These are phyloP conservation scores for Bufotes viridis DNA, from an alignment of 2,797 vertebrate species.

Conservation along the genomic window DNA sequence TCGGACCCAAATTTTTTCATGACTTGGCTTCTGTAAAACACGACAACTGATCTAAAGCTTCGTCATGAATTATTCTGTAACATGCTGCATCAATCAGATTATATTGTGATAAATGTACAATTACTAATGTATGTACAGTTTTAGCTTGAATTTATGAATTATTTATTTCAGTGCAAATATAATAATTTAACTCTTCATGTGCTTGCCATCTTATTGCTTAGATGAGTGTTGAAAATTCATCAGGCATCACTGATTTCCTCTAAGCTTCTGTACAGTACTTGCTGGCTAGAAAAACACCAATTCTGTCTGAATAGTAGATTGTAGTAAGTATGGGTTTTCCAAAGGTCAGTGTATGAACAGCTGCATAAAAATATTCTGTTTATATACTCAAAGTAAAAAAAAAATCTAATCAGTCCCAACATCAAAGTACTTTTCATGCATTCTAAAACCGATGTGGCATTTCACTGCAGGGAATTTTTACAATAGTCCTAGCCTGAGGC, in stretches of 20 bases:
- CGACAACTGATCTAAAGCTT: conserved; percentile 42
- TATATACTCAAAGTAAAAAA: background rate
- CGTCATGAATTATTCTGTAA: conserved; percentile 50
- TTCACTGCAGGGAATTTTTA: background rate
- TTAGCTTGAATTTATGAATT: conserved; percentile 52
- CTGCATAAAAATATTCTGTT: background rate
- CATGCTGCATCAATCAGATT: conserved; percentile 50
- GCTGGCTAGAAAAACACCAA: background rate
- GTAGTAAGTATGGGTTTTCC: background rate
- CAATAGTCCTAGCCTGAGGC: background rate
- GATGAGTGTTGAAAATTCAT: background rate
- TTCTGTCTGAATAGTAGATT: background rate
- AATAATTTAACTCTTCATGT: conserved; percentile 27
- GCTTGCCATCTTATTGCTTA: background rate
- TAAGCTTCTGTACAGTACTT: background rate
- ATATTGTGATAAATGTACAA: conserved; percentile 59
- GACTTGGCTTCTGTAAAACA: conserved; percentile 44
- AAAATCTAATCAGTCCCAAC: background rate
- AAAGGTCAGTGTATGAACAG: background rate
- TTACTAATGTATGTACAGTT: conserved; percentile 59
- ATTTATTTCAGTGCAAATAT: conserved; percentile 47
- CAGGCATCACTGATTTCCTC: background rate
- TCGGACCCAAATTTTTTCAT: background rate
- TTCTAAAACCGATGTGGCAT: background rate
- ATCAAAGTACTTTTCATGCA: background rate